Conservation (phyloP, 2,888 invertebrate genomes). For the Microplitis manilae region DNA sequence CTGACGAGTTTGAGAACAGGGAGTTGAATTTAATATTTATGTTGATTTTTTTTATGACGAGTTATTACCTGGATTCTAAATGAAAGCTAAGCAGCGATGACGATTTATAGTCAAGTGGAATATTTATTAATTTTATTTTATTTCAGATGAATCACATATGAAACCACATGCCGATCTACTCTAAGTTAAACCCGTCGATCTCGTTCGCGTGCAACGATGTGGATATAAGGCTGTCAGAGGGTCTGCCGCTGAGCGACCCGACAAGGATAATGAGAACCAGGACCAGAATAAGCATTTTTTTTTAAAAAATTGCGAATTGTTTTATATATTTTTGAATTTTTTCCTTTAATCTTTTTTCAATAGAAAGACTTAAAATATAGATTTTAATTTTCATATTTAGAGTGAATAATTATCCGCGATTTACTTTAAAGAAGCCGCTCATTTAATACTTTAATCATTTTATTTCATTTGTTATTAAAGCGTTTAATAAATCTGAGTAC, state of each 20-base stretch:
- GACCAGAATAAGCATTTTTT: background rate
- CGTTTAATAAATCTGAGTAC: conserved; percentile 17
- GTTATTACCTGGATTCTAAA: too few species aligned
- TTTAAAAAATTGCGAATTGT: too few species aligned
- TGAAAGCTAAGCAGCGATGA: too few species aligned
- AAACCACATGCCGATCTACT: background rate
- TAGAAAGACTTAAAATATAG: background rate
- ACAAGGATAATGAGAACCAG: conserved; percentile 20
- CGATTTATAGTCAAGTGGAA: too few species aligned
- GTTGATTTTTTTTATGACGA: too few species aligned
- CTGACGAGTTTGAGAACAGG: too few species aligned
- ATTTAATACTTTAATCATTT: conserved; percentile 4
- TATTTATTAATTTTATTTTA: background rate
- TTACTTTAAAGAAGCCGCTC: conserved; percentile 24
- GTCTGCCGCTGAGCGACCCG: conserved; percentile 7
- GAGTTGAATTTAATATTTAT: too few species aligned
- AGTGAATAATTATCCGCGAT: conserved; percentile 20
- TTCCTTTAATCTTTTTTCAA: too few species aligned
- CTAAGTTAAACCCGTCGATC: conserved; percentile 46
- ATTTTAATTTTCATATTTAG: background rate
- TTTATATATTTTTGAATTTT: too few species aligned
- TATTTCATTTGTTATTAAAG: background rate
- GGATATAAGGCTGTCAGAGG: conserved; percentile 36
- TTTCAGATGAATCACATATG: background rate
- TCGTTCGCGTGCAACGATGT: conserved; percentile 46